Evolutionary conservation across 2,888 invertebrate species (phyloP), one percentile per base, ranked within the genome.

Genomic region (Cheilosia variabilis): DNA sequence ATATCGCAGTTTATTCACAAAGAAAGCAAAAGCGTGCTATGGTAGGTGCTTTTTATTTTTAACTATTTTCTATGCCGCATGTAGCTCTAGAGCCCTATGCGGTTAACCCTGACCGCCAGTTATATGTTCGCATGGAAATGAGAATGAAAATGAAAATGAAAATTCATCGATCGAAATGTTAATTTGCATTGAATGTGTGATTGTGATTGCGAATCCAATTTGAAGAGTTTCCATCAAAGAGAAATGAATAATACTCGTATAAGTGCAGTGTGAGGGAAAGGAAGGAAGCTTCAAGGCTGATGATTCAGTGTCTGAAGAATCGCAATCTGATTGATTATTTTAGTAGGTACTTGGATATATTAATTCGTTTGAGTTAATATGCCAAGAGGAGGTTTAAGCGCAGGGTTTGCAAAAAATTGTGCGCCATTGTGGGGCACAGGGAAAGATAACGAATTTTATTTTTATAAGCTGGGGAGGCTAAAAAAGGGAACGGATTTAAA

Each of bases 81-180:
- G 19, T 13, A 2, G 13, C 15, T 19, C 4, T 1, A 13, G 15
- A 43, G 31, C 27, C 52, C 43, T 15, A 19, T 7, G 52, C 45
- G 24, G 52, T 41, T 75, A 81, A 76, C 83, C 73, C 68, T 83
- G 83, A 83, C 83, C 73, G 79, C 79, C 79, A 53, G 79, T 78
- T 77, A 83, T 77, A 83, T 83, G 53, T 24, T 66, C 41, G 37
- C 3, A 37, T 72, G 19, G 27, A 45, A 60, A 68, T 78, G 52
- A 17, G 47, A 78, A 75, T 72, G 66, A 15, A 83, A 82, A 75
- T 72, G 66, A 15, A 83, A 82, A 77, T 72, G 71, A 77, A 77
- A 83, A 66, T 72, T 41, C 65, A 82, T 82, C 65, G 71, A 82
- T 82, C 37, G 63, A 55, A 53, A 72, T 62, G 52, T 63, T 50